phyloP scores from a whole-genome alignment of 2,888 invertebrate species.

The Cyclophora punctaria region DNA sequence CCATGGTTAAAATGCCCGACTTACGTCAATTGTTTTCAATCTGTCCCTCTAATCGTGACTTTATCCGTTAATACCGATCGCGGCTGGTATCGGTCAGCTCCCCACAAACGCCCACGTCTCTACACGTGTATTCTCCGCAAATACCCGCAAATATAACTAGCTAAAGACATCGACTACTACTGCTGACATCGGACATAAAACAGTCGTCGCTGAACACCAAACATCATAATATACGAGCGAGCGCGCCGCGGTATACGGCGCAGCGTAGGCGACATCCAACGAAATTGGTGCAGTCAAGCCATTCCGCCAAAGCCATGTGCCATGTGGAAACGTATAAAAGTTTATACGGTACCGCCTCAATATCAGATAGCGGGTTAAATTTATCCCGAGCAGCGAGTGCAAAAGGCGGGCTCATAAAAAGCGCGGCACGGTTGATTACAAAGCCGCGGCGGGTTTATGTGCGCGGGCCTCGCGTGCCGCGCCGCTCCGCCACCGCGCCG shows the following conservation, averaged over 20 bases:
- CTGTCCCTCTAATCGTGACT: too few species aligned
- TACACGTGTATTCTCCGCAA: conserved; percentile 3
- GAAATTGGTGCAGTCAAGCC: conserved; percentile 20
- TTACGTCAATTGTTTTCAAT: too few species aligned
- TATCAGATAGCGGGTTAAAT: conserved; percentile 62
- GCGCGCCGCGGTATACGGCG: background rate
- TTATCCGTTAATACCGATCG: too few species aligned
- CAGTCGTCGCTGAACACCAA: background rate
- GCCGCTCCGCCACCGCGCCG: conserved; percentile 25
- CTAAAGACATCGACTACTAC: conserved; percentile 7
- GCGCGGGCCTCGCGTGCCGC: conserved; percentile 44
- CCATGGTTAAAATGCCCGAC: too few species aligned
- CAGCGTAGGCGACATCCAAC: conserved; percentile 13
- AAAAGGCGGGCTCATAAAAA: conserved; percentile 66
- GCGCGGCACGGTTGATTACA: conserved; percentile 68
- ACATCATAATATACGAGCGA: background rate
- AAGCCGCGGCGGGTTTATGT: conserved; percentile 56
- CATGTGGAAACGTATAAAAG: conserved; percentile 30
- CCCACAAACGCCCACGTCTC: background rate
- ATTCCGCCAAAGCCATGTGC: conserved; percentile 18
- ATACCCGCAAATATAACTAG: conserved; percentile 6
- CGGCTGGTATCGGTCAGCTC: too few species aligned
- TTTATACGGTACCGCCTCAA: conserved; percentile 39
- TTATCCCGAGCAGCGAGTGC: conserved; percentile 56
- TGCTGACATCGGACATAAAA: background rate